phyloP scores from a whole-genome alignment of 2,888 invertebrate genomes.

The Pachycephus smyrnensis region DNA sequence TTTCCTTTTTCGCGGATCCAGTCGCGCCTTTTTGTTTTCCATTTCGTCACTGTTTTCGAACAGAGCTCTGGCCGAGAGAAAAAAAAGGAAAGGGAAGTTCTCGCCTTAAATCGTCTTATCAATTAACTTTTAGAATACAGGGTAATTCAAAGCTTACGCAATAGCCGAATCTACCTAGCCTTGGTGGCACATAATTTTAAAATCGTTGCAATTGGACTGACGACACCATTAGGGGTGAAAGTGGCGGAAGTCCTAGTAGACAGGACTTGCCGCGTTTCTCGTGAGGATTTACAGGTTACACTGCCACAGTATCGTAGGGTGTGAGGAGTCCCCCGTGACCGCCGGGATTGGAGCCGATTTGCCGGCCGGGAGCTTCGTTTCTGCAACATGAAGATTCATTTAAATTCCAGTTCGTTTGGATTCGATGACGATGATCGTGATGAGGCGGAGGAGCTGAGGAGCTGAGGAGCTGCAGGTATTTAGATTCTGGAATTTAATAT shows the following conservation, averaged over 20 bases:
- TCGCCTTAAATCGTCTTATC: too few species aligned
- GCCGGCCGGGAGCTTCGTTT: slow-evolving; percentile 90
- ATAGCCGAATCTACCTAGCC: slow-evolving; percentile 33
- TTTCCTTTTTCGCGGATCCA: too few species aligned
- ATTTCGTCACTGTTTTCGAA: too few species aligned
- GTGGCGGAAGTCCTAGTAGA: slow-evolving; percentile 7
- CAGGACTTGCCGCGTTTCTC: slow-evolving; percentile 33
- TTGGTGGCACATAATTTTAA: slow-evolving; percentile 22
- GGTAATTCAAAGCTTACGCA: slow-evolving; percentile 27
- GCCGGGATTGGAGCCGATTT: slow-evolving; percentile 69
- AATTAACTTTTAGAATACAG: background rate
- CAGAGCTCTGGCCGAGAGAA: background rate
- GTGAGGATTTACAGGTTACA: slow-evolving; percentile 84
- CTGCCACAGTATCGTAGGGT: slow-evolving; percentile 99
- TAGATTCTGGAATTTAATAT: too few species aligned
- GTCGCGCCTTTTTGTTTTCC: too few species aligned
- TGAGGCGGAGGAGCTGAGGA: slow-evolving; percentile 1
- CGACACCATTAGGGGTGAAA: slow-evolving; percentile 40
- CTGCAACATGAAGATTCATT: slow-evolving; percentile 69
- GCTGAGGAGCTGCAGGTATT: too few species aligned
- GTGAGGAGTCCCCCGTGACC: slow-evolving; percentile 83
- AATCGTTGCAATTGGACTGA: slow-evolving; percentile 48
- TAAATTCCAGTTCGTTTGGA: background rate
- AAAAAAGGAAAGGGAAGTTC: background rate
- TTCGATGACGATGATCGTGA: background rate